A percentile compares a stretch with the other conserved stretches of the same genome.
Evolutionary conservation across 2,113 vertebrate genomes (phyloP).

Genomic region (Equus quagga): DNA sequence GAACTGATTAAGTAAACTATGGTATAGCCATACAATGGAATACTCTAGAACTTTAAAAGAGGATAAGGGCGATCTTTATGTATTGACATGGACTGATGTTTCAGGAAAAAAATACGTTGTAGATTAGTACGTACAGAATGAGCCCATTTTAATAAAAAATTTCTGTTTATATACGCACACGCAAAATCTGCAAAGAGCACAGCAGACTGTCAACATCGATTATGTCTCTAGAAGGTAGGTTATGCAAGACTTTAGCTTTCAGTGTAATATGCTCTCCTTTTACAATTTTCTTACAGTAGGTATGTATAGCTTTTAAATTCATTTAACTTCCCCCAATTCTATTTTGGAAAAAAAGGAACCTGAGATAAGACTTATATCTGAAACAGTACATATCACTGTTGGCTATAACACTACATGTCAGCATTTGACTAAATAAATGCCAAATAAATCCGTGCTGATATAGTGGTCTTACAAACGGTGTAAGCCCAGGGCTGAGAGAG

Average conservation of each 20-base stretch:
- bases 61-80: not conserved
- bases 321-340: not conserved
- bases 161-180: not conserved
- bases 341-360: not conserved
- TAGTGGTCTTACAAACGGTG: not conserved
- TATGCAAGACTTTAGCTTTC: conserved; percentile 15
- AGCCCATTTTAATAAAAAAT: conserved; percentile 41
- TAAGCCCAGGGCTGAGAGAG: not conserved
- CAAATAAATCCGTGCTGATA: not conserved
- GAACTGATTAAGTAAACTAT: not conserved
- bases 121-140: not conserved
- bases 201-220: not conserved
- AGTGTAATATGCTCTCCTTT: not conserved
- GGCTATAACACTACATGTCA: not conserved
- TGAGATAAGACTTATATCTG: not conserved
- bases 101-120: not conserved
- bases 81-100: not conserved
- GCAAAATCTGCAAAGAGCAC: conserved; percentile 12
- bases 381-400: not conserved
- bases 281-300: not conserved
- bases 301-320: conserved; percentile 22
- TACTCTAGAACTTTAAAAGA: not conserved
- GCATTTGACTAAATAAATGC: not conserved
- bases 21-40: not conserved
- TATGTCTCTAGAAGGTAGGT: not conserved